phyloP scores from a whole-genome alignment of 2,113 vertebrate genomes.

The Saiga tatarica region DNA sequence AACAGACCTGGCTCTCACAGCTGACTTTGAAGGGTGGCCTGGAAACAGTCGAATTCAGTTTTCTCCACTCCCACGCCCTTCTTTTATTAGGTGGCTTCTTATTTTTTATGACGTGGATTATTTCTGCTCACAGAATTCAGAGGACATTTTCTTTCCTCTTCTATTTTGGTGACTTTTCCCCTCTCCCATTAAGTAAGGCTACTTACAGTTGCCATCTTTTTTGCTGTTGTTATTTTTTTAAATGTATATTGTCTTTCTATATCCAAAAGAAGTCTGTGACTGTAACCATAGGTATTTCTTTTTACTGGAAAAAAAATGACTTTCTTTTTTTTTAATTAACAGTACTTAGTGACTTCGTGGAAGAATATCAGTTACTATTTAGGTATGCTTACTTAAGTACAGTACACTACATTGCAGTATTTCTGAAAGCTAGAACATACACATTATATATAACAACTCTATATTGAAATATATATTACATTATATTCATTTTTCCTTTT shows the following conservation, averaged over 20 bases:
- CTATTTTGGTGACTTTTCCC: conserved; percentile 71
- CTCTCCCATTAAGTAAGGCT: conserved; percentile 68
- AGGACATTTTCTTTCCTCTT: conserved; percentile 71
- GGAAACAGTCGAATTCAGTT: conserved; percentile 56
- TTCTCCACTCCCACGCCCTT: conserved; percentile 63
- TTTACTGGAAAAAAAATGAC: conserved; percentile 78
- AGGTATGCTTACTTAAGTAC: conserved; percentile 86
- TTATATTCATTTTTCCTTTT: conserved; percentile 86
- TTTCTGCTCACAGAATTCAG: conserved; percentile 68
- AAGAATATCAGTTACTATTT: conserved; percentile 85
- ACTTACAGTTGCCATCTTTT: conserved; percentile 75
- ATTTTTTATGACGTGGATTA: conserved; percentile 64
- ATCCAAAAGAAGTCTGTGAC: conserved; percentile 83
- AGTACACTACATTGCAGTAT: conserved; percentile 87
- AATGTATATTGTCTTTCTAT: conserved; percentile 84
- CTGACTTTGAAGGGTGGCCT: conserved; percentile 55
- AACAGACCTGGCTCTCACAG: conserved; percentile 41
- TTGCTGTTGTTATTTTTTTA: conserved; percentile 69
- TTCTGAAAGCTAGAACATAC: conserved; percentile 86
- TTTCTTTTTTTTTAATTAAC: conserved; percentile 77
- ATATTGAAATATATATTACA: conserved; percentile 84
- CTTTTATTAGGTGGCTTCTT: conserved; percentile 49
- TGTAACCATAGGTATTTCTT: conserved; percentile 83
- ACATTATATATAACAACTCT: conserved; percentile 85
- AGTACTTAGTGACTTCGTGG: conserved; percentile 86